A percentile compares a stretch with the other conserved stretches of the same genome.
Conservation (phyloP, 2,888 invertebrate species). For the Petrophora chlorosata region DNA sequence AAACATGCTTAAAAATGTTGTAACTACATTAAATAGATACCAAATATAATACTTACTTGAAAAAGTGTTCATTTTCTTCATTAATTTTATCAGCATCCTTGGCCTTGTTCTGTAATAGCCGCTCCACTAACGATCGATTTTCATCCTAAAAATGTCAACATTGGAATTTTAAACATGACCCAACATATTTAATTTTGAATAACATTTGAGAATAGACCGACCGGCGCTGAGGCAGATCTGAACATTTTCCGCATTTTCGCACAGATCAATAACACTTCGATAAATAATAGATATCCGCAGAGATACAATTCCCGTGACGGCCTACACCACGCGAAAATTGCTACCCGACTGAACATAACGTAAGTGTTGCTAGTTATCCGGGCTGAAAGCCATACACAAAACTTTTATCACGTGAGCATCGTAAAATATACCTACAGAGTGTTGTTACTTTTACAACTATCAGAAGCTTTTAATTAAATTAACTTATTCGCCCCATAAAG, state of each 20-base stretch:
- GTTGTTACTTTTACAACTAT: slow-evolving; percentile 49
- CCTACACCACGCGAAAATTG: slow-evolving; percentile 45
- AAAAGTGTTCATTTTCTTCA: slow-evolving; percentile 96
- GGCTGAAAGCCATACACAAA: slow-evolving; percentile 61
- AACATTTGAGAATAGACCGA: slow-evolving; percentile 4
- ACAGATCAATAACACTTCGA: slow-evolving; percentile 13
- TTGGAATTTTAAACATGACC: slow-evolving; percentile 9
- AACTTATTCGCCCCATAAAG: slow-evolving; percentile 23
- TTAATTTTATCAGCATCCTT: slow-evolving; percentile 98
- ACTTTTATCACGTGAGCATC: slow-evolving; percentile 66
- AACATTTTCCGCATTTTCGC: slow-evolving; percentile 33
- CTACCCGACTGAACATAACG: slow-evolving; percentile 58
- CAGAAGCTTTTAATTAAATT: slow-evolving; percentile 34
- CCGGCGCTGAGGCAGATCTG: slow-evolving; percentile 21
- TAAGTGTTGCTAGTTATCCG: slow-evolving; percentile 54
- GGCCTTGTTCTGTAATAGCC: slow-evolving; percentile 95
- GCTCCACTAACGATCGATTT: slow-evolving; percentile 92
- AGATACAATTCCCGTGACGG: slow-evolving; percentile 5
- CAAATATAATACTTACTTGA: slow-evolving; percentile 86
- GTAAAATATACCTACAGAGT: slow-evolving; percentile 65
- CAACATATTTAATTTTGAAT: background rate
- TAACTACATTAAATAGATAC: slow-evolving; percentile 31
- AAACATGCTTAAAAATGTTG: slow-evolving; percentile 42
- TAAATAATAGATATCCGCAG: slow-evolving; percentile 8
- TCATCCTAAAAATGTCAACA: slow-evolving; percentile 87